Conservation (phyloP, 2,888 invertebrate genomes). For the Hypena proboscidalis region DNA sequence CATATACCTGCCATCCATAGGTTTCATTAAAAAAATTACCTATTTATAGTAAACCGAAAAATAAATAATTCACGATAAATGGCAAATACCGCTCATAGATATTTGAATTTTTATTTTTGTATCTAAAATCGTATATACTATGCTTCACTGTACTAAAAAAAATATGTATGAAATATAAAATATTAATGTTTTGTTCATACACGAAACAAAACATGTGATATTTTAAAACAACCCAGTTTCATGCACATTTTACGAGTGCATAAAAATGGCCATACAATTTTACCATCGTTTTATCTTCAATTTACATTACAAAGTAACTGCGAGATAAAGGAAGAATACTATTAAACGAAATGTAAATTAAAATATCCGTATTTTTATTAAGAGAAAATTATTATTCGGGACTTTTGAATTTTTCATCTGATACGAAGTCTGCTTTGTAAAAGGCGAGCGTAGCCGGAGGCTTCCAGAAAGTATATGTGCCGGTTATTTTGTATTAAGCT, state of each 20-base stretch:
- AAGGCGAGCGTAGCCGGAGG: constrained; percentile 17
- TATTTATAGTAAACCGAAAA: too few relatives aligned
- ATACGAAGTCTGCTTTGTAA: constrained; percentile 13
- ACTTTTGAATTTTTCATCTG: constrained; percentile 14
- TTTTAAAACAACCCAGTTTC: constrained; percentile 3
- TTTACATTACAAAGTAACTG: too few relatives aligned
- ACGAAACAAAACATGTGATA: background rate
- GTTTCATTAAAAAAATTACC: too few relatives aligned
- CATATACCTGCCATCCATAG: too few relatives aligned
- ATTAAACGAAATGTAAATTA: background rate
- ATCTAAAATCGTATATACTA: too few relatives aligned
- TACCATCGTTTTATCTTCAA: too few relatives aligned
- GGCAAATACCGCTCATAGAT: too few relatives aligned
- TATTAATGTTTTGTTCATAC: constrained; percentile 1
- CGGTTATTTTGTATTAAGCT: constrained; percentile 51
- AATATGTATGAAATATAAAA: constrained; percentile 5
- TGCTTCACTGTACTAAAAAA: constrained; percentile 28
- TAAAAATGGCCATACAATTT: too few relatives aligned
- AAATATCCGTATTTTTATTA: constrained; percentile 6
- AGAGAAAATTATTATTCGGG: constrained; percentile 12
- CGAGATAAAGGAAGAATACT: background rate
- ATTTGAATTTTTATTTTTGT: too few relatives aligned
- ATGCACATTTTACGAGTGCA: too few relatives aligned
- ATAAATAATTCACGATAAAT: too few relatives aligned
- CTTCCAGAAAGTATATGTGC: constrained; percentile 22